phyloP scores from a whole-genome alignment of 2,888 invertebrate species.

The Ectemnius lituratus region DNA sequence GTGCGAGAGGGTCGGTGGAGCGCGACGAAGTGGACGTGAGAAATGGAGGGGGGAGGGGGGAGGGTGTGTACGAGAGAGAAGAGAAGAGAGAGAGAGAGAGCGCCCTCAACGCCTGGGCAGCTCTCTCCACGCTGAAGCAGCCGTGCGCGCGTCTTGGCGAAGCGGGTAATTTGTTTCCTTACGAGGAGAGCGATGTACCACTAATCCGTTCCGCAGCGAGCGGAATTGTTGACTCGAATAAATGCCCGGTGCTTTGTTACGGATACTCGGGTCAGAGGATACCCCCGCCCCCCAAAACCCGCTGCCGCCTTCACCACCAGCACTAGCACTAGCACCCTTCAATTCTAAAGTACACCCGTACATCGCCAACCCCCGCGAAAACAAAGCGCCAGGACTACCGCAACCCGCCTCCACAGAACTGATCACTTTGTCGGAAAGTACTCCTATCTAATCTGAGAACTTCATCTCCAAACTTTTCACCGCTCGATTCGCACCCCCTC shows the following conservation, averaged over 20 bases:
- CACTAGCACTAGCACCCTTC: no score
- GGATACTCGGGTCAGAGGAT: conserved; percentile 3
- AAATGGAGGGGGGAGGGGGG: conserved; percentile 8
- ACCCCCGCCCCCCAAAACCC: conserved; percentile 4
- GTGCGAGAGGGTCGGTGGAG: not conserved
- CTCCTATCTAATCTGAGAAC: no score
- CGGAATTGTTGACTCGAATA: conserved; percentile 50
- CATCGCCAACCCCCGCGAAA: no score
- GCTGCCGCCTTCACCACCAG: not conserved
- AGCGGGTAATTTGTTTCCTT: conserved; percentile 41
- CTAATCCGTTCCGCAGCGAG: conserved; percentile 43
- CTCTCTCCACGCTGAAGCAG: no score
- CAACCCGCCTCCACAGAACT: no score
- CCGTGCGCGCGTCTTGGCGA: conserved; percentile 11
- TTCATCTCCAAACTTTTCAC: no score
- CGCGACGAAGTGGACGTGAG: conserved; percentile 10
- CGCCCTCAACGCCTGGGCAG: not conserved
- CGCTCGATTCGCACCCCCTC: no score
- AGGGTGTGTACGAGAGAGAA: not conserved
- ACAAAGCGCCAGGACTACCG: no score
- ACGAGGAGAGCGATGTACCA: conserved; percentile 38
- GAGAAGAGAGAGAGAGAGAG: conserved; percentile 4
- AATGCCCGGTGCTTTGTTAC: conserved; percentile 44
- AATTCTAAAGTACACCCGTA: no score
- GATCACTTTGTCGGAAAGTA: no score